Conservation (phyloP, 2,113 vertebrate species). For the Muntiacus reevesi region DNA sequence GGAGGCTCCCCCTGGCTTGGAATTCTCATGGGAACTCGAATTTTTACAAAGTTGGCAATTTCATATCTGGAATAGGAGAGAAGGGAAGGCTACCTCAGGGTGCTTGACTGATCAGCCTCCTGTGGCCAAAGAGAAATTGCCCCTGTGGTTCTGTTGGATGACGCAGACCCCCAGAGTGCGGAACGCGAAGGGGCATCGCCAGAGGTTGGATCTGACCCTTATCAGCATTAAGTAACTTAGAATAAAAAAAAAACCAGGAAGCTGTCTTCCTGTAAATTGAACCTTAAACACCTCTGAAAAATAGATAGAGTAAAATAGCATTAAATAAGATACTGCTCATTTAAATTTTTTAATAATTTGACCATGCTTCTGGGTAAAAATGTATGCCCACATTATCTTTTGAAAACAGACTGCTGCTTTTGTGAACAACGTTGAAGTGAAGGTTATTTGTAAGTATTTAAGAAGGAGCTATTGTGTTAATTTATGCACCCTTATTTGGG, state of each 20-base stretch:
- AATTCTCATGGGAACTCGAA: not conserved
- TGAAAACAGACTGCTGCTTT: not conserved
- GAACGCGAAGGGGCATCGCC: rapidly evolving
- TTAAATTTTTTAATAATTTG: not conserved
- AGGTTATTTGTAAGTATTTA: not conserved
- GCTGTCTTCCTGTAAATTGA: not conserved
- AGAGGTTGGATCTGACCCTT: rapidly evolving
- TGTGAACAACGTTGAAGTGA: not conserved
- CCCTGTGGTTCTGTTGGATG: not conserved
- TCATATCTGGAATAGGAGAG: not conserved
- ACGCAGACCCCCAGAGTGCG: rapidly evolving
- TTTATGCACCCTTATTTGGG: not conserved
- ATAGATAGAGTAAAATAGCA: not conserved
- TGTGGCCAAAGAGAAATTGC: not conserved
- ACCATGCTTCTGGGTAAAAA: not conserved
- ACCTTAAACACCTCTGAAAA: not conserved
- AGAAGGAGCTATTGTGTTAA: too few species aligned
- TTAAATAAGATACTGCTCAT: not conserved
- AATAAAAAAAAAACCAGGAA: not conserved
- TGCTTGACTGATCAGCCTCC: not conserved
- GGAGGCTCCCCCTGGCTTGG: not conserved
- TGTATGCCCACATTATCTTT: not conserved
- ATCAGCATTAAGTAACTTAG: not conserved
- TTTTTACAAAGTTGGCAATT: not conserved
- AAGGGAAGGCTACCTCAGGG: not conserved